These are phyloP conservation scores for Drosophila obscura DNA, from an alignment of 1,140 invertebrate species.

Conservation along the genomic window DNA sequence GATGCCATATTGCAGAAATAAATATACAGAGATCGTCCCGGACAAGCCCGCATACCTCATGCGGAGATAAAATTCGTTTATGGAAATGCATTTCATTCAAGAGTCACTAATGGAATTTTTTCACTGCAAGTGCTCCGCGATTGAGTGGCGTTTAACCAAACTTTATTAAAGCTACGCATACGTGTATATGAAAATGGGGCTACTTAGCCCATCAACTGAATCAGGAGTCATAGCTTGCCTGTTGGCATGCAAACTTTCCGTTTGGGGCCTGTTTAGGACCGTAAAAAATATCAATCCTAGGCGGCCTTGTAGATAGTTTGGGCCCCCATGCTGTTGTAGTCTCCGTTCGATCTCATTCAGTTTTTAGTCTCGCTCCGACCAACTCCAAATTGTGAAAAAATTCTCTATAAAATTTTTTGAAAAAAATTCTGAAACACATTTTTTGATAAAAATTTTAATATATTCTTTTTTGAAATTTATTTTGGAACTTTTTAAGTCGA, in stretches of 20 bases:
- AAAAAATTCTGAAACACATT: background rate
- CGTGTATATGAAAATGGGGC: background rate
- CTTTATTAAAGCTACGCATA: too few relatives aligned
- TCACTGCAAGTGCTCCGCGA: background rate
- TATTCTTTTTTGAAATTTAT: constrained; percentile 17
- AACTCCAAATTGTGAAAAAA: constrained; percentile 35
- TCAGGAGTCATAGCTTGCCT: background rate
- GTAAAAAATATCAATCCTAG: constrained; percentile 3
- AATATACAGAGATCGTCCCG: constrained; percentile 8
- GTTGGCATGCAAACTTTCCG: too few relatives aligned
- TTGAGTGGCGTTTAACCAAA: too few relatives aligned
- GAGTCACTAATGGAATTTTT: constrained; percentile 36
- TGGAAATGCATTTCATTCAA: constrained; percentile 60
- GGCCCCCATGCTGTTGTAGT: constrained; percentile 23
- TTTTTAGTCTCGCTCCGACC: constrained; percentile 42
- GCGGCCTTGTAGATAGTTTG: background rate
- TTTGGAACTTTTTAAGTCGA: constrained; percentile 4
- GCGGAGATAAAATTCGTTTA: constrained; percentile 57
- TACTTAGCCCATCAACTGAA: background rate
- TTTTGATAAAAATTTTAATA: constrained; percentile 12
- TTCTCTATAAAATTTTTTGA: constrained; percentile 20
- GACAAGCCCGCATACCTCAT: constrained; percentile 33
- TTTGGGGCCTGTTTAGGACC: too few relatives aligned
- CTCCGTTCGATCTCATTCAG: constrained; percentile 32
- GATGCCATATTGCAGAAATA: constrained; percentile 58